phyloP scores from a whole-genome alignment of 2,888 invertebrate genomes.

The Drosophila stalkeri region DNA sequence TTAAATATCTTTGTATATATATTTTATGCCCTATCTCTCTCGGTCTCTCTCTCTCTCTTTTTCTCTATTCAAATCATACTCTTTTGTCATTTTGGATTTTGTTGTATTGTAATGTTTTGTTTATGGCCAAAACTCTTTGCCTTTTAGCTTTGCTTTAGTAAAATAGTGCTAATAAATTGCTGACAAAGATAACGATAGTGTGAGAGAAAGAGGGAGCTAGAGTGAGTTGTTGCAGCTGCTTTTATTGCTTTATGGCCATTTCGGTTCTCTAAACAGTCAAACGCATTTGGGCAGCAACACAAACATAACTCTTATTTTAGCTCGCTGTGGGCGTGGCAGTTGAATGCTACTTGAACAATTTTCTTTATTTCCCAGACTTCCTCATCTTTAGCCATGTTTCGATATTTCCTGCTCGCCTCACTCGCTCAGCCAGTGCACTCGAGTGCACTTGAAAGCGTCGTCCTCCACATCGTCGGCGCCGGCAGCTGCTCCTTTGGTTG shows the following conservation, averaged over 20 bases:
- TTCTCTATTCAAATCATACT: background rate
- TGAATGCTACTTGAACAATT: constrained; percentile 36
- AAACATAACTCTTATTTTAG: constrained; percentile 22
- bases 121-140: background rate
- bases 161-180: constrained; percentile 25
- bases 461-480: constrained; percentile 5
- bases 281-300: constrained; percentile 17
- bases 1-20: background rate
- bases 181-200: background rate
- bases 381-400: constrained; percentile 22
- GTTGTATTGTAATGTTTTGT: constrained; percentile 5
- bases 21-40: background rate
- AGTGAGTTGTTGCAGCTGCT: background rate
- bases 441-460: constrained; percentile 35
- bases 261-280: constrained; percentile 3
- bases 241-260: constrained; percentile 17
- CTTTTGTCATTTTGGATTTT: constrained; percentile 4
- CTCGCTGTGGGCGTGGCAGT: constrained; percentile 19
- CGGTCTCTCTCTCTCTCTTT: background rate
- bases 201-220: background rate
- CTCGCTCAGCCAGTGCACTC: constrained; percentile 27
- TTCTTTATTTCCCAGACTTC: constrained; percentile 50
- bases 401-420: constrained; percentile 19
- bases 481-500: constrained; percentile 38
- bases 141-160: background rate